These are phyloP conservation scores for Chydorus sphaericus DNA, from an alignment of 2,888 invertebrate species.

Conservation along the genomic window DNA sequence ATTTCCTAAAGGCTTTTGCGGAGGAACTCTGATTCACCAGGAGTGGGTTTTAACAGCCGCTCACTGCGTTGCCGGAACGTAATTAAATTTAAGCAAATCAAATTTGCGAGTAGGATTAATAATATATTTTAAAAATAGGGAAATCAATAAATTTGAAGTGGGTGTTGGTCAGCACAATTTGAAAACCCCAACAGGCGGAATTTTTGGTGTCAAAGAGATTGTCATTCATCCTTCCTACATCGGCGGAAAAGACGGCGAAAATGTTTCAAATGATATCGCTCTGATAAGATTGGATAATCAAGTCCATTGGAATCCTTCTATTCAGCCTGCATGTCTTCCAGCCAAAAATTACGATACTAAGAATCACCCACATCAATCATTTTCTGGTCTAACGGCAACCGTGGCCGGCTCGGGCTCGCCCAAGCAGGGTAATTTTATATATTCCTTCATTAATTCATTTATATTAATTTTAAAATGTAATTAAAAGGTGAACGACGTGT, in stretches of 20 bases:
- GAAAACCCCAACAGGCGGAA: no score
- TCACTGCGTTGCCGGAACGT: constrained; percentile 60
- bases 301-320: constrained; percentile 49
- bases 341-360: constrained; percentile 27
- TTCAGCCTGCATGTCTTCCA: constrained; percentile 65
- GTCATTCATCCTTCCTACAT: constrained; percentile 56
- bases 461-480: no score
- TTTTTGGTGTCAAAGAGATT: constrained; percentile 26
- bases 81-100: neutral
- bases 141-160: no score
- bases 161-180: neutral
- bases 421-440: constrained; percentile 32
- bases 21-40: constrained; percentile 56
- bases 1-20: constrained; percentile 35
- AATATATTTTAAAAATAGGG: no score
- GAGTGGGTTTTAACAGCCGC: constrained; percentile 63
- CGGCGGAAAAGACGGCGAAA: no score
- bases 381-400: constrained; percentile 43
- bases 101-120: no score
- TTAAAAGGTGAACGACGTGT: constrained; percentile 11
- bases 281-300: constrained; percentile 25
- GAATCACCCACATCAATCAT: no score
- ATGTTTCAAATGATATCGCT: constrained; percentile 12
- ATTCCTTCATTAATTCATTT: no score
- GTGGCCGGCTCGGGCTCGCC: constrained; percentile 82